These are phyloP conservation scores for Andricus curvator DNA, from an alignment of 2,888 invertebrate species.

Conservation along the genomic window DNA sequence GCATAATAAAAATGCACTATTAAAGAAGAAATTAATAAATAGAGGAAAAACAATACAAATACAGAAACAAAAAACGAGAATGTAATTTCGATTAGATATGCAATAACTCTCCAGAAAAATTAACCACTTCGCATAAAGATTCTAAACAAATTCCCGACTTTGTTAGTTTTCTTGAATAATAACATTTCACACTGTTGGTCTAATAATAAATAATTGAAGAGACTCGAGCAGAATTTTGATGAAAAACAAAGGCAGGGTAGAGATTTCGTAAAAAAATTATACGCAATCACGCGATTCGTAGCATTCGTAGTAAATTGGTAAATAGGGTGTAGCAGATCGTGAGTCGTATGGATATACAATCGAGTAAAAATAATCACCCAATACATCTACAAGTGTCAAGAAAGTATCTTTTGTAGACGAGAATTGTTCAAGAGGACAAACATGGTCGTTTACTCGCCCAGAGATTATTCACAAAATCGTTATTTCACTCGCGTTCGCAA, in stretches of 20 bases:
- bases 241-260: neutral
- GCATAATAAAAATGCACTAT: neutral
- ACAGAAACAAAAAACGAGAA: neutral
- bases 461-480: conserved; percentile 39
- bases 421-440: conserved; percentile 38
- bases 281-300: neutral
- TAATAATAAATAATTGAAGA: conserved; percentile 9
- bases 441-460: conserved; percentile 23
- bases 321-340: conserved; percentile 10
- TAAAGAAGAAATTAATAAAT: neutral
- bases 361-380: conserved; percentile 41
- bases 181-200: neutral
- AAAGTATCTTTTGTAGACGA: conserved; percentile 40
- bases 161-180: neutral
- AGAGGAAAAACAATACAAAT: neutral
- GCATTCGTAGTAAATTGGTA: conserved; percentile 5
- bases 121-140: neutral
- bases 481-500: conserved; percentile 1
- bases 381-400: conserved; percentile 41
- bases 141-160: conserved; percentile 12
- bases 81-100: neutral
- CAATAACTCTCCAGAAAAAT: neutral
- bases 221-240: neutral
- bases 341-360: conserved; percentile 26
- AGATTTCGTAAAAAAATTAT: neutral